Conservation (phyloP, 1,140 invertebrate species). For the Drosophila orena region DNA sequence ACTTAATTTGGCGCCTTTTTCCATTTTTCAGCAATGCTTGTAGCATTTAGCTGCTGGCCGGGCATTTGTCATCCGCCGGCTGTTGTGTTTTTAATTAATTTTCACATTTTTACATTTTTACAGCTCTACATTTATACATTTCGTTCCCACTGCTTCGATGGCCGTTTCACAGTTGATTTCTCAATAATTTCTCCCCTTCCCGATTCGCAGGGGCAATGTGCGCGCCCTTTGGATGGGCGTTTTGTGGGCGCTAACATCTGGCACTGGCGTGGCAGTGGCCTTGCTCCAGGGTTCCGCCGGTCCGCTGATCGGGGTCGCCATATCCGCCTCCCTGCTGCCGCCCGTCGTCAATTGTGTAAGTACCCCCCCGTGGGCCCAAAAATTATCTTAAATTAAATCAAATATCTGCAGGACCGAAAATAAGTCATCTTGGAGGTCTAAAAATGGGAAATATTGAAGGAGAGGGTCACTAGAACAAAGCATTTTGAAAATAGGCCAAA, state of each 20-base stretch:
- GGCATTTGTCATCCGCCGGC: slow-evolving; percentile 61
- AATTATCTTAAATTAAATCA: not conserved
- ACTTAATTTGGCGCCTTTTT: slow-evolving; percentile 60
- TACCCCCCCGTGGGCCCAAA: slow-evolving; percentile 40
- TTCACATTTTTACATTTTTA: slow-evolving; percentile 16
- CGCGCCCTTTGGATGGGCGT: slow-evolving; percentile 90
- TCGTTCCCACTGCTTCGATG: slow-evolving; percentile 2
- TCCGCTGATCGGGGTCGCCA: slow-evolving; percentile 94
- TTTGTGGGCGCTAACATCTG: slow-evolving; percentile 89
- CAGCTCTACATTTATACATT: not conserved
- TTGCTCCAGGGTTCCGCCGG: slow-evolving; percentile 93
- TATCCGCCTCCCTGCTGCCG: slow-evolving; percentile 94
- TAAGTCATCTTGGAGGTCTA: not conserved
- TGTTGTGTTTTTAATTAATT: slow-evolving; percentile 77
- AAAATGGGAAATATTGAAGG: not conserved
- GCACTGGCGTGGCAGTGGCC: slow-evolving; percentile 93
- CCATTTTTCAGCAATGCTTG: slow-evolving; percentile 11
- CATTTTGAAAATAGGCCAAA: too few species aligned
- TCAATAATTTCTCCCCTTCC: slow-evolving; percentile 47
- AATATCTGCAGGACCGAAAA: not conserved
- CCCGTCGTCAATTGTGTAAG: slow-evolving; percentile 94
- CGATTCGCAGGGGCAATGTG: slow-evolving; percentile 87
- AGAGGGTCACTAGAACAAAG: too few species aligned
- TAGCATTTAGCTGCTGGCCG: slow-evolving; percentile 27
- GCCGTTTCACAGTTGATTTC: slow-evolving; percentile 51